Percentiles rank a stretch among this genome's conserved stretches.
phyloP scores from a whole-genome alignment of 2,113 vertebrate species.

The Aphyosemion australe region DNA sequence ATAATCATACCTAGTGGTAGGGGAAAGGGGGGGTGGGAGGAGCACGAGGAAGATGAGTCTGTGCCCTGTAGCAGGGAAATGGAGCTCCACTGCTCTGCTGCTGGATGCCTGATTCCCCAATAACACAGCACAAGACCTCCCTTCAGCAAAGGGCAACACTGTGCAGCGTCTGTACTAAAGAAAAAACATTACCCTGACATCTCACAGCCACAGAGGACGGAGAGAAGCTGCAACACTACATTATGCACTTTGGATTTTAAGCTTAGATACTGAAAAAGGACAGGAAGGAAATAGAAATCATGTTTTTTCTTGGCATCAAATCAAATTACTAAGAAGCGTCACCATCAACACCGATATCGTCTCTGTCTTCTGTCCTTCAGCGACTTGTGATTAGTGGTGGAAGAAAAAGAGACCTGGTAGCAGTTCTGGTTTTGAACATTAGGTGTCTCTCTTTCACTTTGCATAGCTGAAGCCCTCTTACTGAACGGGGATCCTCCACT shows the following conservation, averaged over 20 bases:
- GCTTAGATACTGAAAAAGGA: neutral
- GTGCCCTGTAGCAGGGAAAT: conserved; percentile 73
- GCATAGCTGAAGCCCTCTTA: conserved; percentile 68
- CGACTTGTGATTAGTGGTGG: conserved; percentile 14
- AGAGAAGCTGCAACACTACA: conserved; percentile 17
- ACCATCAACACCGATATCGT: conserved; percentile 40
- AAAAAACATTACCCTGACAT: conserved; percentile 11
- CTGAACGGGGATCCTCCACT: conserved; percentile 65
- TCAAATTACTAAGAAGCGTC: conserved; percentile 36
- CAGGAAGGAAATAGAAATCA: conserved; percentile 2
- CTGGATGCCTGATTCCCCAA: conserved; percentile 58
- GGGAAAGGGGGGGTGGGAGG: conserved; percentile 51
- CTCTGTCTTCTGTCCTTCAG: conserved; percentile 30
- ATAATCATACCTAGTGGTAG: conserved; percentile 77
- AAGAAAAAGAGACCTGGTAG: conserved; percentile 34
- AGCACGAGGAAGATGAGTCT: conserved; percentile 69
- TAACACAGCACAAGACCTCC: conserved; percentile 54
- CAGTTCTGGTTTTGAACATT: conserved; percentile 73
- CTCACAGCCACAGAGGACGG: conserved; percentile 24
- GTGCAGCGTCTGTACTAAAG: conserved; percentile 28
- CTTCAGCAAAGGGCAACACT: conserved; percentile 50
- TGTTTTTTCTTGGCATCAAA: conserved; percentile 15
- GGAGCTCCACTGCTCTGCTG: conserved; percentile 68
- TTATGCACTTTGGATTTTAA: neutral
- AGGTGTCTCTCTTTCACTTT: conserved; percentile 91